Evolutionary conservation across 1,140 invertebrate genomes (phyloP).

Genomic region (Homarus americanus): DNA sequence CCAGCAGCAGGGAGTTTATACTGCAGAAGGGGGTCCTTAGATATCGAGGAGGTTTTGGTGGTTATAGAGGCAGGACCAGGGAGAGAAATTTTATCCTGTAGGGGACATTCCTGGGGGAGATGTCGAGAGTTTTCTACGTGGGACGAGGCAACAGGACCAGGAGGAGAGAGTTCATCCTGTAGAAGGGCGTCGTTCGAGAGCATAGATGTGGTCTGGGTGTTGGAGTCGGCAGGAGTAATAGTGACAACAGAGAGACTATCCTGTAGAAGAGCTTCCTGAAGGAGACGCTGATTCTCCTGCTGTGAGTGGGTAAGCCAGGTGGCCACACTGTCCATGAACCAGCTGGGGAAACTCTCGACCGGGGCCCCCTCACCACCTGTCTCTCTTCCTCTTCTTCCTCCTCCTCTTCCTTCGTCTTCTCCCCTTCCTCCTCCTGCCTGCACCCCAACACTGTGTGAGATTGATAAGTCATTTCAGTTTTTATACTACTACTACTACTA

Average conservation of each 20-base stretch:
- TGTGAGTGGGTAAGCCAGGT: not conserved
- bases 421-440: too few relatives aligned
- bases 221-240: not conserved
- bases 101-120: too few relatives aligned
- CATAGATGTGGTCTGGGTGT: not conserved
- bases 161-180: not conserved
- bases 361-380: not conserved
- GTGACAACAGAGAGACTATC: not conserved
- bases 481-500: too few relatives aligned
- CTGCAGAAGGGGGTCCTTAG: too few relatives aligned
- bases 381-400: not conserved
- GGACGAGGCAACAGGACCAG: not conserved
- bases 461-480: too few relatives aligned
- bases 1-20: too few relatives aligned
- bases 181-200: too few relatives aligned
- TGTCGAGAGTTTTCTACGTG: not conserved
- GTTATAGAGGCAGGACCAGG: not conserved
- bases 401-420: not conserved
- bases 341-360: not conserved
- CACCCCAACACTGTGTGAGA: too few relatives aligned
- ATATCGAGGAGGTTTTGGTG: not conserved
- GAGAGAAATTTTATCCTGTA: too few relatives aligned
- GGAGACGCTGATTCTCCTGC: not conserved
- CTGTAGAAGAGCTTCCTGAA: not conserved
- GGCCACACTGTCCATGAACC: slow-evolving; percentile 9